phyloP scores from a whole-genome alignment of 2,888 invertebrate genomes.

The Cryptus armator region DNA sequence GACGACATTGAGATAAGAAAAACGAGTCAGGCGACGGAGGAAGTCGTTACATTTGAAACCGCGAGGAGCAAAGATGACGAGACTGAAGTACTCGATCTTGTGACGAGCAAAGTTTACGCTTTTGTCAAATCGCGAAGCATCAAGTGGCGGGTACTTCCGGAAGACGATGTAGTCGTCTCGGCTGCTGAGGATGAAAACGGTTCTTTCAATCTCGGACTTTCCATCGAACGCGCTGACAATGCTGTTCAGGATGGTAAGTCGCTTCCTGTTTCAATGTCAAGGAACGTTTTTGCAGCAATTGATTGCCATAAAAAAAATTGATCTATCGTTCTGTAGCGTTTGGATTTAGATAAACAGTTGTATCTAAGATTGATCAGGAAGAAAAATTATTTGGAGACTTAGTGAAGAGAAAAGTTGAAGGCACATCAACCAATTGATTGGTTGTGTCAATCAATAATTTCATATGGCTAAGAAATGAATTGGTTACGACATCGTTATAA shows the following conservation, averaged over 20 bases:
- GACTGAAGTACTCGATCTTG: constrained; percentile 87
- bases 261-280: background rate
- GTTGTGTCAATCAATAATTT: too few species aligned
- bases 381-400: too few species aligned
- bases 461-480: too few species aligned
- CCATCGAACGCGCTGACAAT: constrained; percentile 89
- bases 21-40: constrained; percentile 86
- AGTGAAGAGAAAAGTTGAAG: too few species aligned
- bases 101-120: constrained; percentile 91
- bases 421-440: too few species aligned
- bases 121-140: constrained; percentile 92
- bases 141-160: constrained; percentile 92
- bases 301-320: background rate
- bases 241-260: constrained; percentile 81
- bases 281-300: background rate
- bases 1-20: constrained; percentile 92
- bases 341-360: too few species aligned
- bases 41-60: constrained; percentile 87
- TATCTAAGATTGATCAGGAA: background rate
- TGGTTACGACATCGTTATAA: too few species aligned
- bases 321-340: too few species aligned
- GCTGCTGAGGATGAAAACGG: constrained; percentile 90
- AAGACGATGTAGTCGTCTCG: constrained; percentile 91
- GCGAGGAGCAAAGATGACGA: constrained; percentile 87
- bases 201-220: constrained; percentile 90